These are phyloP conservation scores for Callithrix jacchus DNA, from an alignment of 2,113 vertebrate genomes.

Conservation along the genomic window DNA sequence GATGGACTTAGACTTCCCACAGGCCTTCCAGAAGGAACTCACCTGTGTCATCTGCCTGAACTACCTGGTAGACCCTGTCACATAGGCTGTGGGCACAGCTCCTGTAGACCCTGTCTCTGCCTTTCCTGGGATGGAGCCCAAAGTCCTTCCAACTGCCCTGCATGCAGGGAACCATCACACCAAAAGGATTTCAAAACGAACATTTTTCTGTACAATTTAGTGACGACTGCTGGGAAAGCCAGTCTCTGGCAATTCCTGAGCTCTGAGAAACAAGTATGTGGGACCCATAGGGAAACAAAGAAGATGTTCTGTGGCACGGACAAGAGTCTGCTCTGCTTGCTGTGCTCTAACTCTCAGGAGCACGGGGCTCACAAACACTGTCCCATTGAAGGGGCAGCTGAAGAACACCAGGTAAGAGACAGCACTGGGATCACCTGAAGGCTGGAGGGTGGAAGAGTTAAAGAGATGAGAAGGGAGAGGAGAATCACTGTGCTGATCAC, in stretches of 20 bases:
- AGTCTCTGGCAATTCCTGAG: not conserved
- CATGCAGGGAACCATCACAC: not conserved
- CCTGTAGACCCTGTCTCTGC: not conserved
- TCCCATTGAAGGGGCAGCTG: too few species aligned
- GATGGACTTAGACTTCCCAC: too few species aligned
- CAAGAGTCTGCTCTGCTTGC: too few species aligned
- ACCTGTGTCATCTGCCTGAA: not conserved
- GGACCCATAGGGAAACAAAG: too few species aligned
- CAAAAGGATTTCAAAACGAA: not conserved
- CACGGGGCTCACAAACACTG: too few species aligned
- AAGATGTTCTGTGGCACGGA: too few species aligned
- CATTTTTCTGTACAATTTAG: not conserved
- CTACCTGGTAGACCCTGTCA: not conserved
- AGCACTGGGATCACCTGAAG: not conserved
- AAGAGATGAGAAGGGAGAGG: not conserved
- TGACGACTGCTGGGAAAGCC: not conserved
- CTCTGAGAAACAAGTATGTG: not conserved
- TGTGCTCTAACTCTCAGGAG: too few species aligned
- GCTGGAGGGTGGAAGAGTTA: too few species aligned
- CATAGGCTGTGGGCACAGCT: not conserved
- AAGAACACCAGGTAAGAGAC: too few species aligned
- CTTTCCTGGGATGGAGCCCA: not conserved
- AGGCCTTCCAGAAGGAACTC: too few species aligned
- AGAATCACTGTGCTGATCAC: not conserved
- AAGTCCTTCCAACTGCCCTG: accelerated